These are phyloP conservation scores for Phengaris alcon DNA, from an alignment of 2,888 invertebrate genomes.

Conservation along the genomic window DNA sequence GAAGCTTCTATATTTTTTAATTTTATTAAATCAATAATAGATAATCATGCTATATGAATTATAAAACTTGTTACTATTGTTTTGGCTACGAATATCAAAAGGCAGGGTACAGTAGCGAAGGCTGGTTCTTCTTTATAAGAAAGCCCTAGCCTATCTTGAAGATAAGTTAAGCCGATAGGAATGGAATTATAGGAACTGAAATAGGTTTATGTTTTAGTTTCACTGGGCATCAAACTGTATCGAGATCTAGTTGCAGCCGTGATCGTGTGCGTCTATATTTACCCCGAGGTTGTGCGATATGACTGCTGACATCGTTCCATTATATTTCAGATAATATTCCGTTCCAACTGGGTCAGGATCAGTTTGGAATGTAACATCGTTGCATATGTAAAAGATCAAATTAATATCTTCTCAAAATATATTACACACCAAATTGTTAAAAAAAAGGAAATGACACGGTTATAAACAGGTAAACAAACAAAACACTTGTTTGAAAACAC, in stretches of 20 bases:
- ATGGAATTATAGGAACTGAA: too few relatives aligned
- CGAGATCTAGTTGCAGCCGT: conserved; percentile 34
- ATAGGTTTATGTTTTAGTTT: neutral
- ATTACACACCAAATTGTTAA: too few relatives aligned
- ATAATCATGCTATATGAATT: too few relatives aligned
- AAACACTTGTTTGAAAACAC: neutral
- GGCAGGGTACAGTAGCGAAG: too few relatives aligned
- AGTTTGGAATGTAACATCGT: conserved; percentile 35
- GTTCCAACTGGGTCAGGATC: conserved; percentile 53
- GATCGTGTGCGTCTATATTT: conserved; percentile 56
- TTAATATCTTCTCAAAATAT: too few relatives aligned
- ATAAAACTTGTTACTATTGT: too few relatives aligned
- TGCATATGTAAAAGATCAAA: neutral
- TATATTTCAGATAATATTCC: conserved; percentile 53
- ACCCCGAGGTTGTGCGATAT: conserved; percentile 64
- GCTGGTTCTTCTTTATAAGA: too few relatives aligned
- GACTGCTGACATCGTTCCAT: conserved; percentile 59
- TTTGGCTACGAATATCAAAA: too few relatives aligned
- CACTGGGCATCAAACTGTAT: neutral
- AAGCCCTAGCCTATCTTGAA: too few relatives aligned
- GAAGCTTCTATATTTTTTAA: too few relatives aligned
- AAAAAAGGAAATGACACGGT: neutral
- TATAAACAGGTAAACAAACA: neutral
- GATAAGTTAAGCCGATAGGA: too few relatives aligned
- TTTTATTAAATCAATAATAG: too few relatives aligned